Evolutionary conservation across 2,113 vertebrate species (phyloP).

Genomic region (Brachyistius frenatus): DNA sequence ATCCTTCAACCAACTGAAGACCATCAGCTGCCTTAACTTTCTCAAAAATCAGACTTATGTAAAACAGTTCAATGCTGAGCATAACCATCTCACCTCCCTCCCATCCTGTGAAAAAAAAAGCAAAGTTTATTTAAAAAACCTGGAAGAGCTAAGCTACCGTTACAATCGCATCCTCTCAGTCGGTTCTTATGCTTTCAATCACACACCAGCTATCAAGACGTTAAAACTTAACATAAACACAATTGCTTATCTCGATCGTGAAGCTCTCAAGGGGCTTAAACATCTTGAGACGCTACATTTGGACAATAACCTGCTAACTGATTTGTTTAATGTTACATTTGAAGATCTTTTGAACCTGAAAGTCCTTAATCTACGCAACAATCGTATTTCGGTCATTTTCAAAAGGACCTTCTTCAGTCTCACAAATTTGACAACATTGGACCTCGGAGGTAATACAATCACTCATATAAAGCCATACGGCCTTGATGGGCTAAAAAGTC

Average conservation of each 20-base stretch:
- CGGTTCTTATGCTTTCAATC: constrained; percentile 65
- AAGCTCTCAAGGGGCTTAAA: constrained; percentile 79
- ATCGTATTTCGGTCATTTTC: constrained; percentile 87
- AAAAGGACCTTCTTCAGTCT: constrained; percentile 76
- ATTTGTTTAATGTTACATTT: constrained; percentile 81
- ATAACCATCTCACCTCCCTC: constrained; percentile 79
- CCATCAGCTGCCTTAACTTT: constrained; percentile 53
- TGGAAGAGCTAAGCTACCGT: constrained; percentile 80
- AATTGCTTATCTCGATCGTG: constrained; percentile 77
- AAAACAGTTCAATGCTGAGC: constrained; percentile 74
- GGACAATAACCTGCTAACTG: constrained; percentile 89
- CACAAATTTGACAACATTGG: constrained; percentile 76
- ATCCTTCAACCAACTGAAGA: constrained; percentile 77
- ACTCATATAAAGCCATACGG: constrained; percentile 66
- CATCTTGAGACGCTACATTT: constrained; percentile 82
- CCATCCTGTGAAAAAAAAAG: constrained; percentile 10
- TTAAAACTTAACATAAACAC: constrained; percentile 87
- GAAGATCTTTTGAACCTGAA: constrained; percentile 76
- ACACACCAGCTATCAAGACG: constrained; percentile 68
- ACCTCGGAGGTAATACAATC: constrained; percentile 89
- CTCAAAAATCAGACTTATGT: background rate
- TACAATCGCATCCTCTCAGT: constrained; percentile 86
- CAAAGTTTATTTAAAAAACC: accelerated
- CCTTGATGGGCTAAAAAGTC: constrained; percentile 78
- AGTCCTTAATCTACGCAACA: constrained; percentile 87